Conservation (phyloP, 2,888 invertebrate species). For the Drosophila longiperda region DNA sequence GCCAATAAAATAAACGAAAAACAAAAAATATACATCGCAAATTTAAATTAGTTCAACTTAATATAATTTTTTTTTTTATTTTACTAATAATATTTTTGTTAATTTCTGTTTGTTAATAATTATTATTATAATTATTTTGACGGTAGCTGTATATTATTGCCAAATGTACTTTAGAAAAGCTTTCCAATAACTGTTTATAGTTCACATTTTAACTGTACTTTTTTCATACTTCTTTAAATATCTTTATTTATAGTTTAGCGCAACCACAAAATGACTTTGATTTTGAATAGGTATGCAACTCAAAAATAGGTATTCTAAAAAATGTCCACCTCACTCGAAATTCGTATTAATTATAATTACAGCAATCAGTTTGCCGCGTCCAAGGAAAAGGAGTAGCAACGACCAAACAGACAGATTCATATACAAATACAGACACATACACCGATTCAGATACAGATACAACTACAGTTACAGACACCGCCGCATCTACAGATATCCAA, state of each 20-base stretch:
- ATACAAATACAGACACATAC: slow-evolving; percentile 22
- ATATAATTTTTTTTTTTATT: not conserved
- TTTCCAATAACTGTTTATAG: not conserved
- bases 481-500: slow-evolving; percentile 14
- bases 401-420: slow-evolving; percentile 18
- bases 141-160: too few relatives aligned
- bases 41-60: not conserved
- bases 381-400: slow-evolving; percentile 26
- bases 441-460: slow-evolving; percentile 25
- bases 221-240: not conserved
- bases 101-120: not conserved
- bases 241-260: not conserved
- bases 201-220: not conserved
- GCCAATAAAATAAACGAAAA: not conserved
- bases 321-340: not conserved
- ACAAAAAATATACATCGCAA: not conserved
- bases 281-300: slow-evolving; percentile 4
- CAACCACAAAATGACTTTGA: not conserved
- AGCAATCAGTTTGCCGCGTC: slow-evolving; percentile 62
- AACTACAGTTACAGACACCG: slow-evolving; percentile 23
- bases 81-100: too few relatives aligned
- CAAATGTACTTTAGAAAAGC: not conserved
- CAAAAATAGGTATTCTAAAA: not conserved
- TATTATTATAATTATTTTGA: too few relatives aligned
- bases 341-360: slow-evolving; percentile 54